Conservation (phyloP, 2,113 vertebrate genomes). For the Halichoeres trimaculatus region DNA sequence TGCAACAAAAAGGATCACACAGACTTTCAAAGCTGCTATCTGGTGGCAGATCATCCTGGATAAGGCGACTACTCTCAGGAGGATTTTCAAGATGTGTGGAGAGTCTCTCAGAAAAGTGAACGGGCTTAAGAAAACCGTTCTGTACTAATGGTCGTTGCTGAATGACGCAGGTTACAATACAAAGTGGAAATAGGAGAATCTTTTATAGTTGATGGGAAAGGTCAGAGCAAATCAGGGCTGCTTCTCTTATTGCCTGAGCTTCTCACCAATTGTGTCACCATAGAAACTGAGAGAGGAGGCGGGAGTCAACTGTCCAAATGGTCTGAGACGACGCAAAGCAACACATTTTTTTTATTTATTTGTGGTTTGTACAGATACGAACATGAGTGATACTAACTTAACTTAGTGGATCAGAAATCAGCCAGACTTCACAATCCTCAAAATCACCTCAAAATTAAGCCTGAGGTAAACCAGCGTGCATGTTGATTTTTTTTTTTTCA, state of each 20-base stretch:
- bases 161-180: not conserved
- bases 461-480: too few species aligned
- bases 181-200: not conserved
- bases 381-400: not conserved
- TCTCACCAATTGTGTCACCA: slow-evolving; percentile 20
- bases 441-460: too few species aligned
- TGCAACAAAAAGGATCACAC: slow-evolving; percentile 1
- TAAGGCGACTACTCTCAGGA: not conserved
- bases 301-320: not conserved
- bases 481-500: too few species aligned
- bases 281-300: slow-evolving; percentile 15
- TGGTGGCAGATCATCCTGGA: not conserved
- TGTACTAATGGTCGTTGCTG: not conserved
- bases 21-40: not conserved
- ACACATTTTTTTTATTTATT: not conserved
- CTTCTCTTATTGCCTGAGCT: not conserved
- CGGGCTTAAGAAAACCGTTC: not conserved
- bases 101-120: not conserved
- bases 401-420: too few species aligned
- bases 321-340: not conserved
- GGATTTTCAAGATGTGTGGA: not conserved
- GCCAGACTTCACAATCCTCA: too few species aligned
- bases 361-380: not conserved
- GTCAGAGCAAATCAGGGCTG: not conserved
- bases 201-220: not conserved